Evolutionary conservation across 2,113 vertebrate species (phyloP).

Genomic region (Vulpes vulpes): DNA sequence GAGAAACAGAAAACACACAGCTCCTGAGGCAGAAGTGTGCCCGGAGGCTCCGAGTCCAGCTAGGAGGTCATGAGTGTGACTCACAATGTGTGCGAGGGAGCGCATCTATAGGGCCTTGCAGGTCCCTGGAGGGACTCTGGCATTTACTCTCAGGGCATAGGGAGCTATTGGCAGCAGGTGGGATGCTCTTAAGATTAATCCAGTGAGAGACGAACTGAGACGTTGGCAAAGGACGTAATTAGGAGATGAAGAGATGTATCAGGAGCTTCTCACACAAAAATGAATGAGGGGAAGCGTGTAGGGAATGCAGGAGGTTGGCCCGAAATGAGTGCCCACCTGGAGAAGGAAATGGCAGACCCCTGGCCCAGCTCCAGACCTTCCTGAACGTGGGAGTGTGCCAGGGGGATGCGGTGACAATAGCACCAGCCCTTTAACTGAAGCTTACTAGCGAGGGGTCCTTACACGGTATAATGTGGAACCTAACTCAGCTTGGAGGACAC

Average conservation of each 20-base stretch:
- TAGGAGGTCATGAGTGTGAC: fast-evolving
- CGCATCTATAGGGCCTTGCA: not conserved
- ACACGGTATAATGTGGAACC: not conserved
- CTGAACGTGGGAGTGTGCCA: not conserved
- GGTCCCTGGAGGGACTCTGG: not conserved
- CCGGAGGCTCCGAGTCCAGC: too few relatives aligned
- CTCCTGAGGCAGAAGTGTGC: not conserved
- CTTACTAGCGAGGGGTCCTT: not conserved
- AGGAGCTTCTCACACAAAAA: not conserved
- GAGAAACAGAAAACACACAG: not conserved
- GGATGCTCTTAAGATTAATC: not conserved
- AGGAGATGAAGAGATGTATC: too few relatives aligned
- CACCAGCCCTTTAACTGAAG: not conserved
- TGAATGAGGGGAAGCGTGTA: not conserved
- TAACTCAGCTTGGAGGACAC: not conserved
- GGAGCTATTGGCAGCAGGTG: too few relatives aligned
- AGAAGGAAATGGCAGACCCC: not conserved
- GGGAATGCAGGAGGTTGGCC: not conserved
- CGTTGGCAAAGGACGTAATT: not conserved
- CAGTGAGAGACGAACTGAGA: not conserved
- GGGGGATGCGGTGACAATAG: not conserved
- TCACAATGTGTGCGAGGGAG: not conserved
- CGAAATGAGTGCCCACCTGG: not conserved
- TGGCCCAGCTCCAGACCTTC: not conserved
- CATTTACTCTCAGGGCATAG: not conserved